Percentiles rank a stretch among this genome's conserved stretches.
Conservation (phyloP, 2,113 vertebrate species). For the Cynocephalus volans region DNA sequence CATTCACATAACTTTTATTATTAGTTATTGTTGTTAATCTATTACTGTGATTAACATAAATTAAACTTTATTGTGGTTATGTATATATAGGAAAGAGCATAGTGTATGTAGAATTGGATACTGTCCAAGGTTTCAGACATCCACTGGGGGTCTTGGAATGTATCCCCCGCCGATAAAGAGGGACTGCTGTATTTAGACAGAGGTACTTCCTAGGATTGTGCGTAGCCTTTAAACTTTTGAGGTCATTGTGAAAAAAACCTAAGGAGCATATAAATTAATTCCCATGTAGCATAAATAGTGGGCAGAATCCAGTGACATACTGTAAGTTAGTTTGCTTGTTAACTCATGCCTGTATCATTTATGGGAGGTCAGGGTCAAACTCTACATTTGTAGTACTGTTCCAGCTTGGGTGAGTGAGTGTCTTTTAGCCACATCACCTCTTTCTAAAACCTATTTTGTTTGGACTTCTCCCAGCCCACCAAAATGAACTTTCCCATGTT, state of each 20-base stretch:
- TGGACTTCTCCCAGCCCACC: conserved; percentile 79
- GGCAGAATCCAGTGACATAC: neutral
- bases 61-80: too few relatives aligned
- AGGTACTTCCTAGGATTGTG: neutral
- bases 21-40: too few relatives aligned
- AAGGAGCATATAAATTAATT: neutral
- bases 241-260: neutral
- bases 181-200: neutral
- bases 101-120: too few relatives aligned
- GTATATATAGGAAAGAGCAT: too few relatives aligned
- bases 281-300: neutral
- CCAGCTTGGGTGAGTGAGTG: conserved; percentile 67
- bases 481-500: conserved; percentile 66
- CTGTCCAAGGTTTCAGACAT: too few relatives aligned
- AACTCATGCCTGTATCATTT: conserved; percentile 72
- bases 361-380: conserved; percentile 65
- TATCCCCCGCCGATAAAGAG: too few relatives aligned
- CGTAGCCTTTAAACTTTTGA: conserved; percentile 1
- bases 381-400: conserved; percentile 78
- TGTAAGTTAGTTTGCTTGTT: conserved; percentile 77
- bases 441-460: conserved; percentile 82
- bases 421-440: conserved; percentile 73
- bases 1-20: too few relatives aligned
- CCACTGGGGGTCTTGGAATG: too few relatives aligned
- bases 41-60: too few relatives aligned